phyloP scores from a whole-genome alignment of 35 echinoderm and acorn worm species.

The Hemicentrotus pulcherrimus region DNA sequence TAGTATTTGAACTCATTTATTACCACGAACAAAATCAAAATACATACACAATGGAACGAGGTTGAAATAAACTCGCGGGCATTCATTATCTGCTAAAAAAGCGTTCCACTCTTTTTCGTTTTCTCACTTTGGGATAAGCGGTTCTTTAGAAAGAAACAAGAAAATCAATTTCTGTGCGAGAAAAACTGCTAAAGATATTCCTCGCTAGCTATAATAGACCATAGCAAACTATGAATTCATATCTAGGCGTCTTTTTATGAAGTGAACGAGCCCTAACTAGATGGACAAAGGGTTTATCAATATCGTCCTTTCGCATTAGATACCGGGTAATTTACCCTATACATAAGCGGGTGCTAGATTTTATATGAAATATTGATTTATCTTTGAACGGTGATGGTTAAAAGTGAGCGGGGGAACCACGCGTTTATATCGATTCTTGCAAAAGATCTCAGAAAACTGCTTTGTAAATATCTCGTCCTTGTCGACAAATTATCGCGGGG shows the following conservation, averaged over 20 bases:
- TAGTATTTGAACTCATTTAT: neutral
- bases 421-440: neutral
- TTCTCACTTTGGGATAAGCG: neutral
- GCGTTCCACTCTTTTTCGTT: neutral
- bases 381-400: neutral
- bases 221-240: neutral
- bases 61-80: neutral
- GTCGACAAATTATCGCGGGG: neutral
- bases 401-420: neutral
- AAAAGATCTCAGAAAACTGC: neutral
- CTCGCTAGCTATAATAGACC: neutral
- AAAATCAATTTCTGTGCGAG: slow-evolving; percentile 18
- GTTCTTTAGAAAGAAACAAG: neutral
- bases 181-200: neutral
- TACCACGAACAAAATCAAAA: neutral
- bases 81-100: neutral
- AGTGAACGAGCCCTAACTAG: neutral
- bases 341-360: slow-evolving; percentile 9
- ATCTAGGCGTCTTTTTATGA: neutral
- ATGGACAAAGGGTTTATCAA: neutral
- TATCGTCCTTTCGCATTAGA: slow-evolving; percentile 1
- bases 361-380: slow-evolving; percentile 21
- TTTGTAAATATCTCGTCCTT: neutral
- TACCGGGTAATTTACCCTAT: neutral
- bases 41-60: neutral